These are phyloP conservation scores for Henricia sp. DNA, from an alignment of 53 echinoderm and acorn worm species.

Conservation along the genomic window DNA sequence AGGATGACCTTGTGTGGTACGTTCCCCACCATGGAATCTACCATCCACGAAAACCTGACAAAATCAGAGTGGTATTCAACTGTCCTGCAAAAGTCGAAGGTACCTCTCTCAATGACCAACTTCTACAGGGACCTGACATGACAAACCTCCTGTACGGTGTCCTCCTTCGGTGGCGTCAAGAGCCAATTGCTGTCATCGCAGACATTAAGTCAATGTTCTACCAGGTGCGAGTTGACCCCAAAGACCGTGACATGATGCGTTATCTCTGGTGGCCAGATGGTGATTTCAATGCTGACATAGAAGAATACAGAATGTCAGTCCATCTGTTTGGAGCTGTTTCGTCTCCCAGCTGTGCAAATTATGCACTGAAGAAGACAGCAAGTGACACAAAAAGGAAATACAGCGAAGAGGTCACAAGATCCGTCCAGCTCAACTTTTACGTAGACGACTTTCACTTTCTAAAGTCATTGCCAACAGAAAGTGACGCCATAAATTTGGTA, in stretches of 20 bases:
- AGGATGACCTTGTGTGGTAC: constrained; percentile 44
- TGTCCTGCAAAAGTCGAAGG: constrained; percentile 37
- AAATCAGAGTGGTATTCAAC: constrained; percentile 56
- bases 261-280: constrained; percentile 62
- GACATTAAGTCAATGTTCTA: constrained; percentile 63
- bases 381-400: not conserved
- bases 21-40: constrained; percentile 57
- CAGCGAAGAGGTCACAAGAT: not conserved
- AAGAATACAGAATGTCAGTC: constrained; percentile 55
- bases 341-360: constrained; percentile 50
- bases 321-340: no score
- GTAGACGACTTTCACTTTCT: constrained; percentile 69
- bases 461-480: no score
- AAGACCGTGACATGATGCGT: constrained; percentile 36
- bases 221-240: constrained; percentile 14
- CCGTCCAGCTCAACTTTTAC: constrained; percentile 70
- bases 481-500: no score
- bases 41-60: constrained; percentile 47
- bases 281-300: not conserved
- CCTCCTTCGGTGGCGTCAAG: constrained; percentile 34
- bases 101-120: constrained; percentile 34
- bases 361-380: constrained; percentile 15
- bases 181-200: constrained; percentile 35
- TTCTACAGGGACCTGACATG: constrained; percentile 52
- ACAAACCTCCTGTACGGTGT: no score